Percentiles rank a stretch among this genome's conserved stretches.
Evolutionary conservation across 2,113 vertebrate genomes (phyloP).

Genomic region (human (Homo sapiens)): GRCh38 chr6:16654501-16655000

Average conservation of each 20-base stretch:
- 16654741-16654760: not conserved
- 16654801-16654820: not conserved
- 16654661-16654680: not conserved
- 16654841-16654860: conserved; percentile 30
- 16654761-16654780: not conserved
- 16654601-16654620: not conserved
- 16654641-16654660: not conserved
- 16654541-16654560: no score
- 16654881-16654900: conserved; percentile 73
- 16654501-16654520: no score
- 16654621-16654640: not conserved
- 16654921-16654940: conserved; percentile 47
- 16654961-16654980: conserved; percentile 58
- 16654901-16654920: conserved; percentile 67
- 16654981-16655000: conserved; percentile 65
- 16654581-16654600: no score
- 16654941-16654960: conserved; percentile 71
- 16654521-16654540: no score
- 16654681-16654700: not conserved
- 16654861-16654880: conserved; percentile 48
- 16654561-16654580: no score
- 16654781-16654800: not conserved
- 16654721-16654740: no score
- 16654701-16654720: not conserved
- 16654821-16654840: not conserved